Evolutionary conservation across 53 echinoderm and acorn worm genomes (phyloP).

Genomic region (Zoroaster sp.): DNA sequence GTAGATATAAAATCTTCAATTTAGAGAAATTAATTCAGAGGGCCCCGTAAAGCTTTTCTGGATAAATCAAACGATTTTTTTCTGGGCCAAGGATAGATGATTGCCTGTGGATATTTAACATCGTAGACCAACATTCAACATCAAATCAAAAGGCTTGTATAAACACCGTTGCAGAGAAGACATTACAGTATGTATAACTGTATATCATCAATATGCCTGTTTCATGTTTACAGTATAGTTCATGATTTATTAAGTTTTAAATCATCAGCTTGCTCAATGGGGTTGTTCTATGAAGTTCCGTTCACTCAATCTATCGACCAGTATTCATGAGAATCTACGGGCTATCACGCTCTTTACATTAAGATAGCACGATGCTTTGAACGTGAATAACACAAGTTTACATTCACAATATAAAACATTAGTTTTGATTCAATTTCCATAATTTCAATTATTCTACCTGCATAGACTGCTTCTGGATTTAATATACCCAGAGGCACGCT

Average conservation of each 20-base stretch:
- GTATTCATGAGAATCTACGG: neutral
- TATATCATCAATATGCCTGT: too few species aligned
- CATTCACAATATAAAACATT: neutral
- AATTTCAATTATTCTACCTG: neutral
- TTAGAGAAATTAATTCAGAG: slow-evolving; percentile 11
- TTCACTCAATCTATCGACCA: too few species aligned
- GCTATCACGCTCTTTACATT: neutral
- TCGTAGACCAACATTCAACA: neutral
- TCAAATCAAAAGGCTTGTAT: neutral
- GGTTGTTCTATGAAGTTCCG: too few species aligned
- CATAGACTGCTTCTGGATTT: neutral
- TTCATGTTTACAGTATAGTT: too few species aligned
- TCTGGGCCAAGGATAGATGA: slow-evolving; percentile 7
- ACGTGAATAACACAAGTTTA: neutral
- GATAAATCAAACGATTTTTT: too few species aligned
- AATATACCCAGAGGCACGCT: neutral
- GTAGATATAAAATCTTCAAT: slow-evolving; percentile 7
- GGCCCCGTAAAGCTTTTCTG: neutral
- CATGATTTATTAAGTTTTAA: too few species aligned
- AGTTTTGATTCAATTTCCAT: neutral
- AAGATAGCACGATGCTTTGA: neutral
- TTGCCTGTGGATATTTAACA: neutral
- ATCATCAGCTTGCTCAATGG: too few species aligned
- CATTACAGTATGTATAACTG: too few species aligned
- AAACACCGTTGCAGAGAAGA: too few species aligned